Evolutionary conservation across 2,888 invertebrate genomes (phyloP).

Genomic region (Eupeodes luniger): DNA sequence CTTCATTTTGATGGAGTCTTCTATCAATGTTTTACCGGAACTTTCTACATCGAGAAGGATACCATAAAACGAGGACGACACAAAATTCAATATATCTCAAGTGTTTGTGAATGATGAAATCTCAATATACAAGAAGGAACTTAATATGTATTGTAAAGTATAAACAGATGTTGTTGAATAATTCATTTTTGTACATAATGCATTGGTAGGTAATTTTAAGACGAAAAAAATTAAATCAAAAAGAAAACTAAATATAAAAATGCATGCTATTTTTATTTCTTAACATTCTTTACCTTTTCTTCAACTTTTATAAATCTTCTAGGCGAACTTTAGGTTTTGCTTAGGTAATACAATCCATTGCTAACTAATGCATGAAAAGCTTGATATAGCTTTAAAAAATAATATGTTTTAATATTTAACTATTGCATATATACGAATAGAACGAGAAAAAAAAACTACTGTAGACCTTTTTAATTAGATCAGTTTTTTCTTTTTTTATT

Average conservation of each 20-base stretch:
- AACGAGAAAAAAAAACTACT: neutral
- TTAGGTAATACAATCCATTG: neutral
- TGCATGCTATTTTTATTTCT: constrained; percentile 8
- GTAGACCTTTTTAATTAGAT: constrained; percentile 3
- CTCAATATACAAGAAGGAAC: neutral
- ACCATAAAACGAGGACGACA: constrained; percentile 38
- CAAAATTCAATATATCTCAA: constrained; percentile 46
- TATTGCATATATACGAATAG: neutral
- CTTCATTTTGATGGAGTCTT: neutral
- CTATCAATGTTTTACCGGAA: constrained; percentile 26
- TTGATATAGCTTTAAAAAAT: neutral
- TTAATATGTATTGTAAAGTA: neutral
- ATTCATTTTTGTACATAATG: neutral
- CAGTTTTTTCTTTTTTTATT: neutral
- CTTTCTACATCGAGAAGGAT: constrained; percentile 29
- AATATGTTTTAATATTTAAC: neutral
- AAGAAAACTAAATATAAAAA: constrained; percentile 7
- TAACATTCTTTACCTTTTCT: neutral
- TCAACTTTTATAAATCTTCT: neutral
- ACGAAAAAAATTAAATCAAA: neutral
- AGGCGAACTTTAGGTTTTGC: constrained; percentile 27
- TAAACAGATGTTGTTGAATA: neutral
- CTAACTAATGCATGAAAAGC: constrained; percentile 4
- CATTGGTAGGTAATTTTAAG: neutral
- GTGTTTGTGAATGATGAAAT: constrained; percentile 19